These are phyloP conservation scores for Dryocosmus kuriphilus DNA, from an alignment of 2,888 invertebrate genomes.

Conservation along the genomic window DNA sequence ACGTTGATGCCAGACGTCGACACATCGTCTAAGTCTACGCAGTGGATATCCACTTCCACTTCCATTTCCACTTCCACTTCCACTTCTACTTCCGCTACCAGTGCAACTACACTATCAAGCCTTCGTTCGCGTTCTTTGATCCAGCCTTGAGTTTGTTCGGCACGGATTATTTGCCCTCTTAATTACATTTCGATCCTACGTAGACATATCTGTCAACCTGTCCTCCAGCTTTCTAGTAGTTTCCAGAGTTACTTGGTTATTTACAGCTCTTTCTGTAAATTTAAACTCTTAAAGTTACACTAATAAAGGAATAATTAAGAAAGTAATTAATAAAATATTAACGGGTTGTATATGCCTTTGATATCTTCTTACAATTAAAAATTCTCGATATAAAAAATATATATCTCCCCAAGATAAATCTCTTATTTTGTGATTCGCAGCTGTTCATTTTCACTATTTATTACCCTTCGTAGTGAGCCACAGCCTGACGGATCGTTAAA, in stretches of 20 bases:
- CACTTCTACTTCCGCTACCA: slow-evolving; percentile 51
- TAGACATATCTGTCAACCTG: slow-evolving; percentile 45
- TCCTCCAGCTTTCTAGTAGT: slow-evolving; percentile 31
- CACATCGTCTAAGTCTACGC: slow-evolving; percentile 53
- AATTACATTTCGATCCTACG: slow-evolving; percentile 73
- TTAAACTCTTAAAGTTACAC: neutral
- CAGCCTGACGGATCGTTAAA: slow-evolving; percentile 72
- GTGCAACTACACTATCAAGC: slow-evolving; percentile 50
- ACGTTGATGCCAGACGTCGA: slow-evolving; percentile 60
- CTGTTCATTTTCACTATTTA: slow-evolving; percentile 72
- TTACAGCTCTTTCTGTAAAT: neutral
- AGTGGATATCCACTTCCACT: slow-evolving; percentile 43
- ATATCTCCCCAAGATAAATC: neutral
- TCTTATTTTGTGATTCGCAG: slow-evolving; percentile 75
- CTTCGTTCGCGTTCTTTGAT: slow-evolving; percentile 71
- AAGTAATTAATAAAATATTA: neutral
- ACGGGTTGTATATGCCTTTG: neutral
- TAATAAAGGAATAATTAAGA: neutral
- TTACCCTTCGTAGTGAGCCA: slow-evolving; percentile 61
- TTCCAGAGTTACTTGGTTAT: slow-evolving; percentile 24
- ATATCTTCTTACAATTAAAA: neutral
- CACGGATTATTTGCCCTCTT: slow-evolving; percentile 74
- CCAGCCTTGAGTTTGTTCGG: slow-evolving; percentile 69
- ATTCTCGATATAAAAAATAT: neutral
- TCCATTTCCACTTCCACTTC: slow-evolving; percentile 40